Base-by-base conservation (phyloP, 1,140 invertebrate species). In the Rhyzopertha dominica region DNA sequence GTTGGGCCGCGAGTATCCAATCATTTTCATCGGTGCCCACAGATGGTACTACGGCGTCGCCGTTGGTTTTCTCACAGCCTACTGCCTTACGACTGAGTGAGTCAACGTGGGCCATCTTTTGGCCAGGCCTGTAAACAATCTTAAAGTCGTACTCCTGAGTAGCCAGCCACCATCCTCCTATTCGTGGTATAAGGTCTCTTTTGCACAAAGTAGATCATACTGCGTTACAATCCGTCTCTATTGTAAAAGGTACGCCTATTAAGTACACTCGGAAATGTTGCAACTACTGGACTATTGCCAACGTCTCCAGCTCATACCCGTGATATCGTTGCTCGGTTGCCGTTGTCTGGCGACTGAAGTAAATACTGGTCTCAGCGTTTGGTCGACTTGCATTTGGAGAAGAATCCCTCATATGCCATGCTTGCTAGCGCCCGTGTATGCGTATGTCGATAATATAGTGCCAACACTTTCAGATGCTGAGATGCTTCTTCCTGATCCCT, bases 261-360 rank as follows among this genome's bases (percentile, higher is more conserved):
- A 58, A 22, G 48, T 61, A 61, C 2, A 35, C 28, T 4, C 56
- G 12, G 30, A 58, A 59, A n/a, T 46, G 29, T 30, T 49, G 51
- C 13, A 58, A 10, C 8, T 17, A 36, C 9, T 44, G 9, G 1
- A 55, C 51, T 3, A 57, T 43, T 4, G 49, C 54, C 3, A 56
- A 25, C 4, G 35, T 35, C 20, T 60, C 52, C 4, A 56, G 35
- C 44, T 77, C 71, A 18, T 60, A 68, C 8, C 66, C 68, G 43
- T 73, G 46, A 41, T 45, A 49, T 43, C 30, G 36, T 20, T 12
- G 13, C 26, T 56, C 50, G 1, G 31, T 31, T 1, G 24, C 34
- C 72, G 41, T 57, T 2, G 53, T 59, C 32, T 48, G 46, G 3
- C 38, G 31, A 36, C 54, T 57, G 26, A 29, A 54, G 34, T 54